Percentiles rank a stretch among this genome's conserved stretches.
Conservation (phyloP, 2,888 invertebrate species). For the Plebejus melissa region DNA sequence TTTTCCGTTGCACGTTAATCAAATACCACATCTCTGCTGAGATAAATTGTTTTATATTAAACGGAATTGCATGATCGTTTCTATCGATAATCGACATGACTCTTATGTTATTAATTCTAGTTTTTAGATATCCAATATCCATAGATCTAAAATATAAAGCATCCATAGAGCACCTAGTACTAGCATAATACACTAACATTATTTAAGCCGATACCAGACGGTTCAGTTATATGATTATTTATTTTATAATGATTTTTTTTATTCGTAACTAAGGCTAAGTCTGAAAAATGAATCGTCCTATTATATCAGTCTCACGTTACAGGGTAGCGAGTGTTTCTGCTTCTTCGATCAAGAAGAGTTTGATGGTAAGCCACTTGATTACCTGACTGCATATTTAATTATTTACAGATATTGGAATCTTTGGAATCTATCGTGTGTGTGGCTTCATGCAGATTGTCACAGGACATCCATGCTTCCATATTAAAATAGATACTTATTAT, state of each 20-base stretch:
- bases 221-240: no score
- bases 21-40: background rate
- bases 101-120: background rate
- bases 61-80: background rate
- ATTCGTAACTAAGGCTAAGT: no score
- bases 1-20: conserved; percentile 17
- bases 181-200: no score
- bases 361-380: background rate
- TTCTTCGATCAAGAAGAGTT: background rate
- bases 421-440: background rate
- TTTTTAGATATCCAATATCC: background rate
- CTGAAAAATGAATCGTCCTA: background rate
- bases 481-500: no score
- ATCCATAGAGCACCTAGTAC: no score
- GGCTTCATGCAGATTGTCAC: no score
- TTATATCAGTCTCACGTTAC: background rate
- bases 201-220: no score
- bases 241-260: no score
- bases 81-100: background rate
- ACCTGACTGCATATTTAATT: background rate
- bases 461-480: no score
- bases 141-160: no score
- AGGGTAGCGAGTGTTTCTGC: background rate
- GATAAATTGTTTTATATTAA: background rate
- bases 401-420: background rate